Evolutionary conservation across 92 coral and sea anemone species (phyloP), one percentile per base, ranked within the genome.

Genomic region (Zoanthus sociatus): DNA sequence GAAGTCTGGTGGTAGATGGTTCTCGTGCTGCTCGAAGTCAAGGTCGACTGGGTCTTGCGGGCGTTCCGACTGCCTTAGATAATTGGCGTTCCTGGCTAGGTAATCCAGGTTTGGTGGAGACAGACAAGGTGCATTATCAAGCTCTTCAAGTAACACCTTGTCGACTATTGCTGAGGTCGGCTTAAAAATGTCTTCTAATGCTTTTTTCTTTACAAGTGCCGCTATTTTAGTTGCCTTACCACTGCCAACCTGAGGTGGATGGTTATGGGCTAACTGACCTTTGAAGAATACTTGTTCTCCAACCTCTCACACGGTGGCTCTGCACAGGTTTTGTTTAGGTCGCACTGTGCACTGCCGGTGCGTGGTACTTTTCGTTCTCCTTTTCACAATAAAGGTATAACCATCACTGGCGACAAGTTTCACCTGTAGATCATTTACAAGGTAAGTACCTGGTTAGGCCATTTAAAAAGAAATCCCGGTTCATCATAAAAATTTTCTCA

Each of bases 41-140:
- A 82, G 86, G 76, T 66, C 86, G 33, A 9, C 61, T 3, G 86
- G 77, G n/a, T 83, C 77, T 13, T 50, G 46, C 15, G 78, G 77
- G 13, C 77, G 47, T 50, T 32, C 32, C 20, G 44, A 21, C 64
- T 83, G 78, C 8, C 87, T 21, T 14, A 83, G 15, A 11, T 54
- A 0, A 46, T 37, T 37, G 2, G 42, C 2, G 2, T 37, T 37
- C 42, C 42, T 37, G 42, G 42, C 42, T 37, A 37, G 58, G 58
- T 53, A 53, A 9, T 53, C 58, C 10, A 5, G 58, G 58, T 53
- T 53, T 1, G 70, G 45, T 68, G 63, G 0, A 15, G 32, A 75
- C 71, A 1, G 88, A 50, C 68, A 10, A 37, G 45, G 17, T 15
- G 42, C 42, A 3, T 37, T 37, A 37, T 37, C 42, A 37, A 37